A percentile compares a stretch with the other conserved stretches of the same genome.
phyloP scores from a whole-genome alignment of 2,888 invertebrate species.

The Creontiades dilutus region DNA sequence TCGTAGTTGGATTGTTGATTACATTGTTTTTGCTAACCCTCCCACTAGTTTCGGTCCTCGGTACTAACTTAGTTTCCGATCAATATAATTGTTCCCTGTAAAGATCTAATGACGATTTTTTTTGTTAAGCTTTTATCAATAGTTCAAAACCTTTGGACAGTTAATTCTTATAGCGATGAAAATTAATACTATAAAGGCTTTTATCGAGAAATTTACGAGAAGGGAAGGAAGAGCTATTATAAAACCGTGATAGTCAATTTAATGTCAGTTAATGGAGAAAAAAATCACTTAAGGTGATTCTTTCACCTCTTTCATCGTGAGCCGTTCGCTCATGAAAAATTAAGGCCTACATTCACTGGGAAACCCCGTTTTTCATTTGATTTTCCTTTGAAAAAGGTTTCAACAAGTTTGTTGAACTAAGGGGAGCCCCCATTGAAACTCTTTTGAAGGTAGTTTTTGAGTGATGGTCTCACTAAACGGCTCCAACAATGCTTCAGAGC shows the following conservation, averaged over 20 bases:
- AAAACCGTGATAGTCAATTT: not conserved
- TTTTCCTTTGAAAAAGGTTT: not conserved
- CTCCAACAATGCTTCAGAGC: not conserved
- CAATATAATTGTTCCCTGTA: too few species aligned
- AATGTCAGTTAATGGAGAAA: conserved; percentile 14
- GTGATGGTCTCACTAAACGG: not conserved
- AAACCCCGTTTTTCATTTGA: not conserved
- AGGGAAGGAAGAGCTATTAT: too few species aligned
- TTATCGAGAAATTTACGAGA: too few species aligned
- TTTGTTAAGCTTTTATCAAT: too few species aligned
- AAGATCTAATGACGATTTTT: too few species aligned
- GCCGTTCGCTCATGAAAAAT: not conserved
- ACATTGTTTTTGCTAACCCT: too few species aligned
- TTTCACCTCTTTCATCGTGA: not conserved
- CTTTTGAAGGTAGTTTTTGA: conserved; percentile 25
- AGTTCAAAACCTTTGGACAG: too few species aligned
- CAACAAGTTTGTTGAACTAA: conserved; percentile 2
- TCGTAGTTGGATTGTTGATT: too few species aligned
- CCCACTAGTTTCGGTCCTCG: too few species aligned
- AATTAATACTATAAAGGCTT: too few species aligned
- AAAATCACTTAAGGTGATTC: conserved; percentile 10
- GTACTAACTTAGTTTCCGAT: too few species aligned
- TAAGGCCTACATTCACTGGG: not conserved
- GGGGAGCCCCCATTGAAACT: not conserved
- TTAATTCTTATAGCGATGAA: too few species aligned